Evolutionary conservation across 2,113 vertebrate genomes (phyloP), one percentile per base, ranked within the genome.

Genomic region (Conger conger): DNA sequence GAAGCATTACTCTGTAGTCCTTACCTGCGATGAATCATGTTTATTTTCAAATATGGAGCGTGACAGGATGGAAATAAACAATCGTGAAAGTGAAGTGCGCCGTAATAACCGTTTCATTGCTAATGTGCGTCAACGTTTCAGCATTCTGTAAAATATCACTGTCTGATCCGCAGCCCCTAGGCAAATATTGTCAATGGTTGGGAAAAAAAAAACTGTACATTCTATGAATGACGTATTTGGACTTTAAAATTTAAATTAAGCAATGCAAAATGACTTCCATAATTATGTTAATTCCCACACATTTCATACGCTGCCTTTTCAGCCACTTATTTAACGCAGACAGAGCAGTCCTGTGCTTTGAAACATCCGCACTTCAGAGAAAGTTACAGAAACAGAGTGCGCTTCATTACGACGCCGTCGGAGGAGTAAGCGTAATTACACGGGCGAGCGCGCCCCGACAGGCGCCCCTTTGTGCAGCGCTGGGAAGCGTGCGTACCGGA

Each of bases 391-490:
- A 78, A 86, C 53, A 82, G 78, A 87, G 87, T 80, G 38, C 78
- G 68, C 38, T 84, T 84, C 83, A 84, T 91, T 92, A 87, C 87
- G 68, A 87, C 63, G 85, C 80, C 63, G 77, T 79, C 38, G 33
- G 38, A 89, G 83, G 68, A 88, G 92, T 93, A 87, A 91, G 88
- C 91, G 90, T 89, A 89, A 91, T 86, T 85, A 87, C 80, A 79
- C 79, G 63, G 86, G 86, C 88, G 88, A 57, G 78, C 77, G 85
- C 78, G 7, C 78, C 33, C 42, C 4, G 78, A 89, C 90, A 88
- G 93, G 88, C 87, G 38, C 57, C 1, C 76, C 91, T 91, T 92
- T 95, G 92, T 95, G 89, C 37, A 85, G 82, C 35, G 81, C 57
- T 85, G 79, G 79, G n/a, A 82, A 50, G 37, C 87, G 79, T 90